Evolutionary conservation across 2,113 vertebrate species (phyloP).

Genomic region (Myotis davidii): DNA sequence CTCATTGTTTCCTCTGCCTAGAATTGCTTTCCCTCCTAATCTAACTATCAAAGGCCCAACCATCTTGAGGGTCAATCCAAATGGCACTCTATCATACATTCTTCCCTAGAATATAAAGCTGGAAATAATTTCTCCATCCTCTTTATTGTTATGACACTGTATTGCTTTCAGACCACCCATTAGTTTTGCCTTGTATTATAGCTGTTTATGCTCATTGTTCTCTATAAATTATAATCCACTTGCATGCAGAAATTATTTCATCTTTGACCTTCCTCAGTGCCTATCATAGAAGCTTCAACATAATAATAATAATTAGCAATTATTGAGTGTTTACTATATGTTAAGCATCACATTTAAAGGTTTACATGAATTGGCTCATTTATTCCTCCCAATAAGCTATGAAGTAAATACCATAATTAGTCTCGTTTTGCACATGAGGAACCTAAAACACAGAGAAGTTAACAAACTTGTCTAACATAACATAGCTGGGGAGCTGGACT

Average conservation of each 20-base stretch:
- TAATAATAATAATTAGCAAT: slow-evolving; percentile 33
- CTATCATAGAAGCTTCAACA: slow-evolving; percentile 27
- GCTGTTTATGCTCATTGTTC: not conserved
- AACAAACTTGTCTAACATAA: slow-evolving; percentile 6
- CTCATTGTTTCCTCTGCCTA: not conserved
- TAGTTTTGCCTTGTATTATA: not conserved
- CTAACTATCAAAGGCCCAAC: not conserved
- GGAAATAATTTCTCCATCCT: slow-evolving; percentile 23
- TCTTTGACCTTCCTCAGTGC: slow-evolving; percentile 33
- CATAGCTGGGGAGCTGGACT: not conserved
- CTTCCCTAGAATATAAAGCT: not conserved
- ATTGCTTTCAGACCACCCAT: not conserved
- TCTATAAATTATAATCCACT: slow-evolving; percentile 22
- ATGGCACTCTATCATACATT: not conserved
- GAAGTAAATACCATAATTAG: slow-evolving; percentile 28
- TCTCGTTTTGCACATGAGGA: slow-evolving; percentile 21
- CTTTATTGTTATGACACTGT: not conserved
- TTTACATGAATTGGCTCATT: slow-evolving; percentile 14
- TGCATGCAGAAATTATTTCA: slow-evolving; percentile 34
- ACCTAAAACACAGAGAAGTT: slow-evolving; percentile 22
- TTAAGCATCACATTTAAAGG: slow-evolving; percentile 40
- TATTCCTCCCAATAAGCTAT: slow-evolving; percentile 33
- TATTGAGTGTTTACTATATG: slow-evolving; percentile 35
- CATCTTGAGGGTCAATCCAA: not conserved
- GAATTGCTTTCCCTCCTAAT: not conserved